These are phyloP conservation scores for Silurus aristotelis DNA, from an alignment of 2,797 vertebrate genomes.

Conservation along the genomic window DNA sequence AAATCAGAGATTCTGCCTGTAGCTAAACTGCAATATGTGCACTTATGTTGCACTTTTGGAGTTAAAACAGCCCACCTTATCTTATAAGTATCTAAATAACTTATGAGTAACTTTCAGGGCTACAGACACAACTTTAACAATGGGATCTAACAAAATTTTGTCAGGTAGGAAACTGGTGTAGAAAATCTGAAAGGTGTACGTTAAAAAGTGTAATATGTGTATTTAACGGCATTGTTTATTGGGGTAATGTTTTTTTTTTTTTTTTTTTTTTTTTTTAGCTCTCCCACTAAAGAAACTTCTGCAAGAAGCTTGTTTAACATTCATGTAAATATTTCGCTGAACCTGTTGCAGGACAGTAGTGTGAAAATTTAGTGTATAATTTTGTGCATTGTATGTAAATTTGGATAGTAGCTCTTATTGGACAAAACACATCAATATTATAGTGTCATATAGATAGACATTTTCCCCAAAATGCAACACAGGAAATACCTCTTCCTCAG, in stretches of 20 bases:
- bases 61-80: neutral
- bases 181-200: neutral
- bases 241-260: neutral
- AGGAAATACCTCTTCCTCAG: too few relatives aligned
- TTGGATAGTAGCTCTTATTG: too few relatives aligned
- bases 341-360: too few relatives aligned
- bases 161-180: neutral
- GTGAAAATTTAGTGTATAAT: too few relatives aligned
- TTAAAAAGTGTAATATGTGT: neutral
- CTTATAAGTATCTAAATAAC: neutral
- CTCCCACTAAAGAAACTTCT: too few relatives aligned
- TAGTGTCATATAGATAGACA: too few relatives aligned
- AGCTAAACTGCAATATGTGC: slow-evolving; percentile 1
- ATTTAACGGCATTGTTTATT: neutral
- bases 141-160: neutral
- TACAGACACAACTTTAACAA: neutral
- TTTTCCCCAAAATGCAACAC: too few relatives aligned
- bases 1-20: slow-evolving; percentile 18
- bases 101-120: neutral
- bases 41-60: neutral
- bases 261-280: too few relatives aligned
- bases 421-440: too few relatives aligned
- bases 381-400: too few relatives aligned
- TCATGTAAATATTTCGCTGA: too few relatives aligned
- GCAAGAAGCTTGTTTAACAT: too few relatives aligned